phyloP scores from a whole-genome alignment of 2,797 vertebrate species.

The Tragopan temminckii region DNA sequence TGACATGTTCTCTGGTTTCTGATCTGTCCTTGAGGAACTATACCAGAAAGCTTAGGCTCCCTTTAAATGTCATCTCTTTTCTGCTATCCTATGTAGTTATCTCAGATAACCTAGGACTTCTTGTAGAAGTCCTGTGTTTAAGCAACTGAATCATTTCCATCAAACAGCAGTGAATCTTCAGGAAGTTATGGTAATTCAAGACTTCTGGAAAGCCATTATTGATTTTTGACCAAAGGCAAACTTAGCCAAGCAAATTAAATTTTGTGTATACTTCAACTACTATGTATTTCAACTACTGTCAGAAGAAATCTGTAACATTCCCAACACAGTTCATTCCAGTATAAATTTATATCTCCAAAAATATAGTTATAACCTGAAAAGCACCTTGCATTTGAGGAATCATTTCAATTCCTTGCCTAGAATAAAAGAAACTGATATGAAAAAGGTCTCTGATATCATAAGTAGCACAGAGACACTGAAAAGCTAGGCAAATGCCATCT shows the following conservation, averaged over 20 bases:
- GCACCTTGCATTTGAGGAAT: background rate
- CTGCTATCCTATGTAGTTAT: background rate
- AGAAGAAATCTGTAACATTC: background rate
- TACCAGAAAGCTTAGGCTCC: background rate
- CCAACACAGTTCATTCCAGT: background rate
- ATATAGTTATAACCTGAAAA: background rate
- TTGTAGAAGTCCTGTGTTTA: background rate
- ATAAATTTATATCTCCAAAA: background rate
- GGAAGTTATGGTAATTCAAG: background rate
- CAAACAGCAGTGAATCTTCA: background rate
- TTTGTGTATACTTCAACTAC: background rate
- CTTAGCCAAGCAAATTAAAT: background rate
- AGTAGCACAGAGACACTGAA: background rate
- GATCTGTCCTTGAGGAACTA: background rate
- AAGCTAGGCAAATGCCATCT: background rate
- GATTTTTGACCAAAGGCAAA: background rate
- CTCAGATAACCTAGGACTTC: background rate
- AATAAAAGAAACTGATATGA: background rate
- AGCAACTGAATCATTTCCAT: background rate
- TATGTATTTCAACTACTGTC: background rate
- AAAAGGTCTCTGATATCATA: background rate
- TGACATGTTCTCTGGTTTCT: background rate
- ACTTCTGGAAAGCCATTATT: background rate
- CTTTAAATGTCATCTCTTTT: background rate
- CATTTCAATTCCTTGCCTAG: background rate